Percentiles rank a stretch among this genome's conserved stretches.
These are phyloP conservation scores for Tachypleus tridentatus DNA, from an alignment of 1,140 invertebrate species.

Conservation along the genomic window DNA sequence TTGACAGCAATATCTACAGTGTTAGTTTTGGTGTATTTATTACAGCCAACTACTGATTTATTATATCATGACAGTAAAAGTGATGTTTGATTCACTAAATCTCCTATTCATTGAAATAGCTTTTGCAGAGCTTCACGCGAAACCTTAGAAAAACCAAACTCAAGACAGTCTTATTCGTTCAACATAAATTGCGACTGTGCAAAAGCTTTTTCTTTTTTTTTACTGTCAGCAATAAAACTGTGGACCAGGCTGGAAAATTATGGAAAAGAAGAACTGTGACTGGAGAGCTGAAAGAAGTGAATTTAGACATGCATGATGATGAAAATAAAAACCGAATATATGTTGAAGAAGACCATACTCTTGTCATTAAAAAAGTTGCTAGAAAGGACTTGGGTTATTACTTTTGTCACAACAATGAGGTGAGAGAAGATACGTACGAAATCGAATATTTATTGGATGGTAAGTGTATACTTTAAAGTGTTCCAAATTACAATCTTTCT, in stretches of 20 bases:
- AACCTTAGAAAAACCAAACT: too few species aligned
- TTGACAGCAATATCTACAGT: too few species aligned
- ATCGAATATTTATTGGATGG: conserved; percentile 14
- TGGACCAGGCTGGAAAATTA: conserved; percentile 1
- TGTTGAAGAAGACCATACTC: conserved; percentile 5
- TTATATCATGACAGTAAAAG: too few species aligned
- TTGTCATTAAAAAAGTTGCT: conserved; percentile 5
- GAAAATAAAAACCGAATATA: conserved; percentile 9
- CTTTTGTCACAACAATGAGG: conserved; percentile 10
- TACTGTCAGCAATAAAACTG: conserved; percentile 1
- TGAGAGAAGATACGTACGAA: background rate
- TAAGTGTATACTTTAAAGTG: conserved; percentile 1
- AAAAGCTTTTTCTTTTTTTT: background rate
- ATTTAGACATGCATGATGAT: conserved; percentile 16
- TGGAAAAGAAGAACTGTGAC: conserved; percentile 3
- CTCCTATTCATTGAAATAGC: too few species aligned
- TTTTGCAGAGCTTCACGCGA: too few species aligned
- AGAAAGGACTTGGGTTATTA: conserved; percentile 12
- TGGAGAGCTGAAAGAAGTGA: conserved; percentile 4
- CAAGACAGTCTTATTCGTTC: too few species aligned
- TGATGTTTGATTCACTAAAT: too few species aligned
- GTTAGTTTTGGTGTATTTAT: too few species aligned
- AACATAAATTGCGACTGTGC: too few species aligned
- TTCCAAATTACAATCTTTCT: background rate
- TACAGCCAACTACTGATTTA: too few species aligned